Conservation (phyloP, 2,113 vertebrate species). For the Corvus moneduloides region DNA sequence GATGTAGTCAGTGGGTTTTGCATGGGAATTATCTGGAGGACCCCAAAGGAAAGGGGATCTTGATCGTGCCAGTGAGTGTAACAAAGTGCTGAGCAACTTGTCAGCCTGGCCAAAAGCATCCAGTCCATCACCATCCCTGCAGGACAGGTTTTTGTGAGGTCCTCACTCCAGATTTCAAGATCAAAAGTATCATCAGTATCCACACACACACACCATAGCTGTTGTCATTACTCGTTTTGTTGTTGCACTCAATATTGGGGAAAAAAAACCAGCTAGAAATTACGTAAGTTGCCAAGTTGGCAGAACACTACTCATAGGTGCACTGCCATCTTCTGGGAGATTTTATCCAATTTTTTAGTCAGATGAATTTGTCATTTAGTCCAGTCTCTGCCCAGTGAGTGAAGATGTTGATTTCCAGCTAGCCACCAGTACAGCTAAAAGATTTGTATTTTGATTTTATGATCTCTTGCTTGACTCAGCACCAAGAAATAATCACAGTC, state of each 20-base stretch:
- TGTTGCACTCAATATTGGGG: background rate
- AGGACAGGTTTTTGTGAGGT: background rate
- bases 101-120: background rate
- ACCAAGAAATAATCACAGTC: background rate
- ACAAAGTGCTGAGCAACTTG: background rate
- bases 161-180: background rate
- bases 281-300: background rate
- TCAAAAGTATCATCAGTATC: background rate
- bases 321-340: conserved; percentile 53
- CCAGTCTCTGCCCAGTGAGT: background rate
- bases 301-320: background rate
- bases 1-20: background rate
- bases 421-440: background rate
- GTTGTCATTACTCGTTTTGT: background rate
- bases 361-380: background rate
- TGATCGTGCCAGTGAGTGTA: background rate
- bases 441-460: background rate
- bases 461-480: background rate
- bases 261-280: background rate
- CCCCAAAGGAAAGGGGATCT: background rate
- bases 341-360: background rate
- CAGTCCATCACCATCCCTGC: background rate
- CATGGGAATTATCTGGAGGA: background rate
- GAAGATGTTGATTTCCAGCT: background rate
- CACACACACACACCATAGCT: background rate